phyloP scores from a whole-genome alignment of 2,888 invertebrate genomes.

The Cantharis rufa region DNA sequence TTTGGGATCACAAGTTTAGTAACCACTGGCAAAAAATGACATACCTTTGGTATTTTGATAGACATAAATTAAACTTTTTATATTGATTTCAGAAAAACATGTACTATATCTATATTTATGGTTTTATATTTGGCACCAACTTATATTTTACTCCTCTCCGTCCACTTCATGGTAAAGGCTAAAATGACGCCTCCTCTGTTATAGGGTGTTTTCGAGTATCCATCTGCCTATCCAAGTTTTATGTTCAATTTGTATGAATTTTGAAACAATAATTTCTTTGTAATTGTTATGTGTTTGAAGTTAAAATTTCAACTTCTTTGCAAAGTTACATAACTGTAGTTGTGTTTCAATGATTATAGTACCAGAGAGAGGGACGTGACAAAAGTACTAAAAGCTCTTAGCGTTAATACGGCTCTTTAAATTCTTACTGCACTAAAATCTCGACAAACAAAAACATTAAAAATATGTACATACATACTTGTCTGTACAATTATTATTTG shows the following conservation, averaged over 20 bases:
- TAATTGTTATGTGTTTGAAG: not conserved
- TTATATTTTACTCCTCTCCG: too few relatives aligned
- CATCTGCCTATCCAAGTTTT: not conserved
- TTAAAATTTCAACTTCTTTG: not conserved
- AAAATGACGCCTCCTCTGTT: too few relatives aligned
- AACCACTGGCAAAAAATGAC: too few relatives aligned
- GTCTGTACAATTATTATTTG: not conserved
- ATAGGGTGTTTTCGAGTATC: too few relatives aligned
- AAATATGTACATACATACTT: not conserved
- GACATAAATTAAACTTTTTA: too few relatives aligned
- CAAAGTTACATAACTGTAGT: not conserved
- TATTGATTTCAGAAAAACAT: too few relatives aligned
- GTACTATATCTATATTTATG: too few relatives aligned
- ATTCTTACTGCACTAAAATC: slow-evolving; percentile 21
- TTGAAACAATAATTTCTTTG: not conserved
- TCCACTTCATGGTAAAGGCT: too few relatives aligned
- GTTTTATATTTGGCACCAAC: too few relatives aligned
- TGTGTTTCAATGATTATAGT: slow-evolving; percentile 1
- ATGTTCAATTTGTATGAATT: not conserved
- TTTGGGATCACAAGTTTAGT: too few relatives aligned
- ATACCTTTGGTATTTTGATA: too few relatives aligned
- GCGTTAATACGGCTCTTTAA: slow-evolving; percentile 9
- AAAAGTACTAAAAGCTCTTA: slow-evolving; percentile 21
- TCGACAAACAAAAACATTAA: slow-evolving; percentile 20
- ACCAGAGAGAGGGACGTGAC: not conserved